Percentiles rank a stretch among this genome's conserved stretches.
Evolutionary conservation across 2,113 vertebrate species (phyloP).

Genomic region (Glareola pratincola): DNA sequence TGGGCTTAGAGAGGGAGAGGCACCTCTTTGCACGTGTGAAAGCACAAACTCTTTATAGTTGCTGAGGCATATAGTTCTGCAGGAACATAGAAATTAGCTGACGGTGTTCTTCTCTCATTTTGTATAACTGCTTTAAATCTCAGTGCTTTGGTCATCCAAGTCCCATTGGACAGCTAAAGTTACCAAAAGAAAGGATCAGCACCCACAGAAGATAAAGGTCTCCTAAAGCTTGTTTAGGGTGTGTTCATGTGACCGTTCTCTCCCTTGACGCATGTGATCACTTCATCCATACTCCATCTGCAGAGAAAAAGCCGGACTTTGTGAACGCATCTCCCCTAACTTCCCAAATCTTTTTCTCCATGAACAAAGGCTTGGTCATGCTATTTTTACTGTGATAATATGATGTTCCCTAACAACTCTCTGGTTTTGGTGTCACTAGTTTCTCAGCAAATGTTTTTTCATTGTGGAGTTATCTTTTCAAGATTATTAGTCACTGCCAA

Average conservation of each 20-base stretch:
- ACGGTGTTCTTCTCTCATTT: background rate
- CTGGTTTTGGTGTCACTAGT: background rate
- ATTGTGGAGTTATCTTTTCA: background rate
- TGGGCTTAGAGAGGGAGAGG: background rate
- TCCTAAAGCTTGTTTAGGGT: background rate
- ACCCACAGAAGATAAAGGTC: background rate
- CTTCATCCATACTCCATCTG: background rate
- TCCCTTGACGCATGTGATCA: background rate
- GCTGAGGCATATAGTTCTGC: background rate
- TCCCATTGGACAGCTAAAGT: background rate
- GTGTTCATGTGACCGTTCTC: background rate
- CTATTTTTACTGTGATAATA: background rate
- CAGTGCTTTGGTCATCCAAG: background rate
- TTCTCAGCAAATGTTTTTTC: background rate
- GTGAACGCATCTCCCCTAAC: background rate
- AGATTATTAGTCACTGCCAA: conserved; percentile 14
- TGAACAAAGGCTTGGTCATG: background rate
- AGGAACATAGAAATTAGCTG: background rate
- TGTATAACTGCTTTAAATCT: background rate
- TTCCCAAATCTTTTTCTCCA: background rate
- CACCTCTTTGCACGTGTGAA: background rate
- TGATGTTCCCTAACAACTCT: background rate
- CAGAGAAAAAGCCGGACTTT: background rate
- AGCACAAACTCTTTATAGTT: background rate
- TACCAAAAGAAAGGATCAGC: background rate